Conservation (phyloP, 2,888 invertebrate species). For the Eulithis prunata region DNA sequence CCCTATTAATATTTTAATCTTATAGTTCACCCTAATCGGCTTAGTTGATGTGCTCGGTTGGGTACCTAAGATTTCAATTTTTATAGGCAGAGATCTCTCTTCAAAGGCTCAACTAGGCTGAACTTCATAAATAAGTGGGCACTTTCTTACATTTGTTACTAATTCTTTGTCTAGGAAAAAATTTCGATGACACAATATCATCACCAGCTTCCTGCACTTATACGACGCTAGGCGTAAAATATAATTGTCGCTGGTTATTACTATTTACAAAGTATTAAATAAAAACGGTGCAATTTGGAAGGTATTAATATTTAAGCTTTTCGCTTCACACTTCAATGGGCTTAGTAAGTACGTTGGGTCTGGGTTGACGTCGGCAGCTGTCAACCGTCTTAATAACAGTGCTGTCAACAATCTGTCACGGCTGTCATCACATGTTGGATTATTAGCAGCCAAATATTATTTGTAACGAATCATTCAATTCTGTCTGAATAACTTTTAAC, state of each 20-base stretch:
- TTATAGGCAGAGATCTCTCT: too few relatives aligned
- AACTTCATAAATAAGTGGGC: too few relatives aligned
- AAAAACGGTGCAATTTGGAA: background rate
- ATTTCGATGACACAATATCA: too few relatives aligned
- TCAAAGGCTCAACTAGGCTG: too few relatives aligned
- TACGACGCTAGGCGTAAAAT: too few relatives aligned
- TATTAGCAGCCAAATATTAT: conserved; percentile 44
- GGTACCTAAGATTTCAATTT: too few relatives aligned
- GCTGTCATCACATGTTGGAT: conserved; percentile 45
- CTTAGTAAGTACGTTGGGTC: background rate
- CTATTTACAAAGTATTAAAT: background rate
- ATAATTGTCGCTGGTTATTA: too few relatives aligned
- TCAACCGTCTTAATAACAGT: conserved; percentile 42
- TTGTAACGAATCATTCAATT: conserved; percentile 9
- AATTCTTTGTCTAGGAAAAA: background rate
- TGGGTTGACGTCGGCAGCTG: conserved; percentile 35
- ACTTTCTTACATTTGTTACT: too few relatives aligned
- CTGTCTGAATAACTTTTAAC: background rate
- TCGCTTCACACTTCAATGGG: conserved; percentile 3
- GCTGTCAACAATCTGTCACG: conserved; percentile 42
- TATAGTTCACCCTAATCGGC: too few relatives aligned
- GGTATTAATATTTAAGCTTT: background rate
- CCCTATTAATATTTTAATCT: too few relatives aligned
- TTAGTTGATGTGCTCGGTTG: too few relatives aligned
- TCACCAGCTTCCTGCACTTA: too few relatives aligned